Evolutionary conservation across 2,888 invertebrate genomes (phyloP), one percentile per base, ranked within the genome.

Genomic region (Scrobipalpa atriplicella): DNA sequence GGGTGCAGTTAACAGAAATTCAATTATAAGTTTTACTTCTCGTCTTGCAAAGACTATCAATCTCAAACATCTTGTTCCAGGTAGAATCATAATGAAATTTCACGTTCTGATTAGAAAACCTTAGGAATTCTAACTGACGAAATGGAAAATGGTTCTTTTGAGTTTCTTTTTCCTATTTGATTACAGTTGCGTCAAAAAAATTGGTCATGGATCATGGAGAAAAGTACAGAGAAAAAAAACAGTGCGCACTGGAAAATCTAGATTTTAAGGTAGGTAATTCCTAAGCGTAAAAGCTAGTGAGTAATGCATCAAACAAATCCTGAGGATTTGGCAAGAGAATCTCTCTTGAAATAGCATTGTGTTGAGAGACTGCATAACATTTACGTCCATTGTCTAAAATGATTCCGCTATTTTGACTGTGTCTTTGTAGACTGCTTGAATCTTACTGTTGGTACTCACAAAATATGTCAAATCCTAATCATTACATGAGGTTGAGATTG

Each of bases 1-100:
- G 90, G 86, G 90, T 77, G 86, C 83, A 83, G 87, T 92, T 91
- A 90, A 89, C 90, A 82, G 87, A 87, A 89, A 90, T 90, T 92
- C 91, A 92, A 92, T 92, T 91, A 91, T 90, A 90, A 91, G 84
- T 91, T 92, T 79, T 82, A 83, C 83, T 88, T 83, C 82, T 84
- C 82, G 70, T 68, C 70, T 65, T 69, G 2, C 87, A 86, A 73
- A 88, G 89, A 90, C 10, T 75, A 76, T 39, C 39, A 62, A 47
- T 47, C 47, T 47, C 47, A 16, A 47, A 8, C 16, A 16, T 43
- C 13, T 43, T 47, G 47, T 47, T 5, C 1, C 16, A 47, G 47
- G n/a, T 47, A 16, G 16, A 47, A 3, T 7, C n/a, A 16, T 2
- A 16, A 47, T 16, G 1, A 47, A n/a, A 47, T 16, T 47, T 0